A percentile compares a stretch with the other conserved stretches of the same genome.
These are phyloP conservation scores for Epinephelus malabaricus DNA, from an alignment of 2,797 vertebrate genomes.

Conservation along the genomic window DNA sequence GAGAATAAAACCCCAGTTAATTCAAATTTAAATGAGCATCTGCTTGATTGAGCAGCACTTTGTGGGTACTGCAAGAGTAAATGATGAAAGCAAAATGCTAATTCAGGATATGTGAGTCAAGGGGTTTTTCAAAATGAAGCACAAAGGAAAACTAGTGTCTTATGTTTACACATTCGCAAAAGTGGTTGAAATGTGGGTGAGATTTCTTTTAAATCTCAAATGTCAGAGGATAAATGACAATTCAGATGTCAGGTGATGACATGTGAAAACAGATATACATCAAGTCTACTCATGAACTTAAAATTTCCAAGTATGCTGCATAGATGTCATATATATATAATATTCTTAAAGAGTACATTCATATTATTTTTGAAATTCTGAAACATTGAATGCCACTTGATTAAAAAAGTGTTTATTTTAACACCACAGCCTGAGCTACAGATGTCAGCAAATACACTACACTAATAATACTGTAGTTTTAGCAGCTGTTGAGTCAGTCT, in stretches of 20 bases:
- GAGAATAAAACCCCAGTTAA: neutral
- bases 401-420: constrained; percentile 59
- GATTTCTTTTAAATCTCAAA: neutral
- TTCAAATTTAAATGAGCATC: constrained; percentile 7
- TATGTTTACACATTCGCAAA: neutral
- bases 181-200: neutral
- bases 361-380: constrained; percentile 16
- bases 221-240: neutral
- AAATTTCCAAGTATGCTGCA: neutral
- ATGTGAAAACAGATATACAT: neutral
- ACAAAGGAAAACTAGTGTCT: neutral
- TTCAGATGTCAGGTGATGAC: neutral
- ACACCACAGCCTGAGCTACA: constrained; percentile 44
- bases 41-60: constrained; percentile 1
- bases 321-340: neutral
- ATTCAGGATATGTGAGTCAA: constrained; percentile 1
- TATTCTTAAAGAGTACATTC: neutral
- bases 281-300: neutral
- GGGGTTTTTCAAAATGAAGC: neutral
- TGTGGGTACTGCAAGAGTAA: neutral
- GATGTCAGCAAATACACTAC: constrained; percentile 35
- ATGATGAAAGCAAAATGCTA: constrained; percentile 9
- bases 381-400: constrained; percentile 25
- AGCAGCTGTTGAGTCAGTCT: constrained; percentile 45
- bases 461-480: constrained; percentile 48